Evolutionary conservation across 2,888 invertebrate genomes (phyloP).

Genomic region (Eristalis arbustorum): DNA sequence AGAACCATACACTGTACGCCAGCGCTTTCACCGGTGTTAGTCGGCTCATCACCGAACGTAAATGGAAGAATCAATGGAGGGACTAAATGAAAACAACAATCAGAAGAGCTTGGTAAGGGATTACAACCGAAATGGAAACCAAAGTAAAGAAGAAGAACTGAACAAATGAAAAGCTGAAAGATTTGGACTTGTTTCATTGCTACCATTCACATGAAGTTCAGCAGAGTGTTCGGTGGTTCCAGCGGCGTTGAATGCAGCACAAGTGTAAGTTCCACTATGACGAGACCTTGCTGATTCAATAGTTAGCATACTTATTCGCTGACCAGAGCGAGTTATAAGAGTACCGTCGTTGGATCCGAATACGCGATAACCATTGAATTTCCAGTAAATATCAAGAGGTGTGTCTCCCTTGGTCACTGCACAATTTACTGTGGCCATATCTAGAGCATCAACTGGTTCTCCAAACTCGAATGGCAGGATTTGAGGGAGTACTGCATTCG

Average conservation of each 20-base stretch:
- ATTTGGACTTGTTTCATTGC: not conserved
- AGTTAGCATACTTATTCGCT: slow-evolving; percentile 81
- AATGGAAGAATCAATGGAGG: slow-evolving; percentile 85
- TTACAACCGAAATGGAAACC: not conserved
- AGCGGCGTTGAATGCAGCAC: slow-evolving; percentile 83
- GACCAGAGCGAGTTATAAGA: slow-evolving; percentile 74
- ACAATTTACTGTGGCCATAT: slow-evolving; percentile 82
- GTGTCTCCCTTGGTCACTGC: slow-evolving; percentile 83
- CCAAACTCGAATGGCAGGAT: slow-evolving; percentile 83
- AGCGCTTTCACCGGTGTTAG: slow-evolving; percentile 86
- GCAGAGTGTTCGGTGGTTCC: slow-evolving; percentile 80
- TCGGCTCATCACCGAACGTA: slow-evolving; percentile 86
- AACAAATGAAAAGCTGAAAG: slow-evolving; percentile 38
- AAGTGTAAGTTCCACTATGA: slow-evolving; percentile 84
- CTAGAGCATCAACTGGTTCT: slow-evolving; percentile 82
- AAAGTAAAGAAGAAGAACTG: slow-evolving; percentile 32
- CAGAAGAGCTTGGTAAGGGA: not conserved
- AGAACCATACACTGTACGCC: slow-evolving; percentile 87
- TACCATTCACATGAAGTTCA: slow-evolving; percentile 75
- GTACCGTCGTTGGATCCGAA: slow-evolving; percentile 75
- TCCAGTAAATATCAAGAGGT: slow-evolving; percentile 85
- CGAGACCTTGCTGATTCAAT: slow-evolving; percentile 82
- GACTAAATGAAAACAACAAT: slow-evolving; percentile 81
- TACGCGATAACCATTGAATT: slow-evolving; percentile 79
- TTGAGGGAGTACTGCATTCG: slow-evolving; percentile 81